A percentile compares a stretch with the other conserved stretches of the same genome.
Evolutionary conservation across 1,140 invertebrate species (phyloP).

Genomic region (Hylaeus volcanicus): DNA sequence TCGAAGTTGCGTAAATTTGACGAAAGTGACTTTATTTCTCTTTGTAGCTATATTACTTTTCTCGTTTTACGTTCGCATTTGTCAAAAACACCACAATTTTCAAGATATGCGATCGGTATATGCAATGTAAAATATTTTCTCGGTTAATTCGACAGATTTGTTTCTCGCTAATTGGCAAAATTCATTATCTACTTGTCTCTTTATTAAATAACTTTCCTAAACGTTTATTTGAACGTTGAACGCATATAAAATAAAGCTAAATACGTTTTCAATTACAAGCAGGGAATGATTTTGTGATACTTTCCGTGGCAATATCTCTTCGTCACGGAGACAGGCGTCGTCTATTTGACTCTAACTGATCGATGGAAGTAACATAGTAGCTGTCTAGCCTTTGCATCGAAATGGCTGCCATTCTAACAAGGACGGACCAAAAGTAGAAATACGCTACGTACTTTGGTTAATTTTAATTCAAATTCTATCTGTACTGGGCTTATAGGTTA

Average conservation of each 20-base stretch:
- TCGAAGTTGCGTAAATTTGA: background rate
- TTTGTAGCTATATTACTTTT: too few species aligned
- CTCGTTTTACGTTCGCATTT: too few species aligned
- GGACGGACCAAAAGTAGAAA: constrained; percentile 5
- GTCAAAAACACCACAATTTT: too few species aligned
- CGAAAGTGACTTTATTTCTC: too few species aligned
- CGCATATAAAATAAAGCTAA: background rate
- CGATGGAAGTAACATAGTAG: constrained; percentile 62
- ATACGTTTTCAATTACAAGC: constrained; percentile 6
- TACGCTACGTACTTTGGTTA: too few species aligned
- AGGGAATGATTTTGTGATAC: constrained; percentile 24
- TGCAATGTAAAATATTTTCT: too few species aligned
- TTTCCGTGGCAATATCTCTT: constrained; percentile 47
- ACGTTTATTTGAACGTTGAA: background rate
- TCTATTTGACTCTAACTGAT: constrained; percentile 56
- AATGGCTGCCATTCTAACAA: constrained; percentile 41
- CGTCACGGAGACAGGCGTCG: constrained; percentile 43
- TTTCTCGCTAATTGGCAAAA: too few species aligned
- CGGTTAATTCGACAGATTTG: too few species aligned
- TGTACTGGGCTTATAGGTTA: too few species aligned
- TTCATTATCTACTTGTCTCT: too few species aligned
- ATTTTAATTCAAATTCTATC: too few species aligned
- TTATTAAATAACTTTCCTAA: background rate
- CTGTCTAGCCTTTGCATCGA: constrained; percentile 45
- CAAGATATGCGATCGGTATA: too few species aligned